A percentile compares a stretch with the other conserved stretches of the same genome.
phyloP scores from a whole-genome alignment of 2,797 vertebrate genomes.

The Monodelphis domestica region DNA sequence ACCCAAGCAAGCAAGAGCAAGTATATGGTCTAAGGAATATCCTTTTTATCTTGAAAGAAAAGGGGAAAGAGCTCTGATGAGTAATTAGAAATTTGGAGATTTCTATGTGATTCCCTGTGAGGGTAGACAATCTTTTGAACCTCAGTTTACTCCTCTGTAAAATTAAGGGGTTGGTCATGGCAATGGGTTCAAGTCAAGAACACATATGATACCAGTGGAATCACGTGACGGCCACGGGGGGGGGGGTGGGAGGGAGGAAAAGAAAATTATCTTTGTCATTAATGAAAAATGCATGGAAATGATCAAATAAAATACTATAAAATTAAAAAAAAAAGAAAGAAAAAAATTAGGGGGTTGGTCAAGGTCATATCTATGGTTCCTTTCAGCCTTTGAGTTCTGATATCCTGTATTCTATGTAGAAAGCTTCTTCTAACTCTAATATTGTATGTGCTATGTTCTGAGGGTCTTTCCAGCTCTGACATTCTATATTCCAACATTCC shows the following conservation, averaged over 20 bases:
- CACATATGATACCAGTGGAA: no score
- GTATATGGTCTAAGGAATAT: background rate
- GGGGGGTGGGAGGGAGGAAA: no score
- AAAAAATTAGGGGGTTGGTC: background rate
- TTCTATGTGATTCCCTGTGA: background rate
- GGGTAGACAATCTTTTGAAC: background rate
- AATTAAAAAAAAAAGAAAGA: no score
- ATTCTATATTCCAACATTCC: background rate
- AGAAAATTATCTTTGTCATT: no score
- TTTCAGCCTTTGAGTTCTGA: background rate
- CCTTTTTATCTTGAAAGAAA: background rate
- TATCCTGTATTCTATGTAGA: background rate
- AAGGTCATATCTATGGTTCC: background rate
- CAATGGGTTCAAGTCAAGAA: no score
- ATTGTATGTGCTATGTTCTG: background rate
- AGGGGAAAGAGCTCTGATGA: background rate
- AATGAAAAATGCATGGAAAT: no score
- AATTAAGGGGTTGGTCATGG: background rate
- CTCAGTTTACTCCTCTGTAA: background rate
- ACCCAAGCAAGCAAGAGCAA: background rate
- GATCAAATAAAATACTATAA: no score
- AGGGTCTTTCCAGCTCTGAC: background rate
- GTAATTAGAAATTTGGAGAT: background rate
- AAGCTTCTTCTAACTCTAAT: background rate
- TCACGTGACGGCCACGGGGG: no score